Percentiles rank a stretch among this genome's conserved stretches.
These are phyloP conservation scores for Sphaeridia pumilis DNA, from an alignment of 2,888 invertebrate genomes.

Conservation along the genomic window DNA sequence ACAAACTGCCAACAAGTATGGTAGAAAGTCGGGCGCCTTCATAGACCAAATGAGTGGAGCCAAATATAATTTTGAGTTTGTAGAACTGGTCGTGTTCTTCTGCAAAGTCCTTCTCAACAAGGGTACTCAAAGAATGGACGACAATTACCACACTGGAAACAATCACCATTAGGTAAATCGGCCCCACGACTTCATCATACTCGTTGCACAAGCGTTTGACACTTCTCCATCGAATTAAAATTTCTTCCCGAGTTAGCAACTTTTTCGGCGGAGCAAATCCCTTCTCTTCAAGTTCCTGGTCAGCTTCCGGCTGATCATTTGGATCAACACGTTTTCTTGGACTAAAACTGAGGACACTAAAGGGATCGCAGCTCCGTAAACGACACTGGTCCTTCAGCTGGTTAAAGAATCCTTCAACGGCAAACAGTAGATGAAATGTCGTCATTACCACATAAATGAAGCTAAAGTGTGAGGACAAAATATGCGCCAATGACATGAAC, in stretches of 20 bases:
- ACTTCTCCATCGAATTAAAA: not conserved
- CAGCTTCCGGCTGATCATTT: too few species aligned
- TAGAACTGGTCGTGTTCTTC: not conserved
- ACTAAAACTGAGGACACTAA: too few species aligned
- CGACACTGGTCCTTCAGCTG: not conserved
- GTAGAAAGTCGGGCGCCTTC: conserved; percentile 2
- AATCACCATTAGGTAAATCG: not conserved
- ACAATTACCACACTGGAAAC: conserved; percentile 3
- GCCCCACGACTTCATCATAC: not conserved
- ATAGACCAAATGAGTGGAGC: conserved; percentile 3
- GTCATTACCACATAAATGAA: conserved; percentile 1
- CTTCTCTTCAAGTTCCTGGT: too few species aligned
- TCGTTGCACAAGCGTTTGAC: not conserved
- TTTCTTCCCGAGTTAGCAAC: not conserved
- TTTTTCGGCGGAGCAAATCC: not conserved
- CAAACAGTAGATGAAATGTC: conserved; percentile 5
- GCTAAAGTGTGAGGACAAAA: not conserved
- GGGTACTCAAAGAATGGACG: conserved; percentile 9
- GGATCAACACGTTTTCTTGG: too few species aligned
- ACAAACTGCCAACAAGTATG: conserved; percentile 2
- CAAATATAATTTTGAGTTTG: not conserved
- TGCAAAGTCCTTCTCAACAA: not conserved
- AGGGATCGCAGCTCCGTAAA: not conserved
- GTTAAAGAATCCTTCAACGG: conserved; percentile 5
- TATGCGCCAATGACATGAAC: not conserved